Base-by-base conservation (phyloP, 2,797 vertebrate genomes). In the Sparus aurata region DNA sequence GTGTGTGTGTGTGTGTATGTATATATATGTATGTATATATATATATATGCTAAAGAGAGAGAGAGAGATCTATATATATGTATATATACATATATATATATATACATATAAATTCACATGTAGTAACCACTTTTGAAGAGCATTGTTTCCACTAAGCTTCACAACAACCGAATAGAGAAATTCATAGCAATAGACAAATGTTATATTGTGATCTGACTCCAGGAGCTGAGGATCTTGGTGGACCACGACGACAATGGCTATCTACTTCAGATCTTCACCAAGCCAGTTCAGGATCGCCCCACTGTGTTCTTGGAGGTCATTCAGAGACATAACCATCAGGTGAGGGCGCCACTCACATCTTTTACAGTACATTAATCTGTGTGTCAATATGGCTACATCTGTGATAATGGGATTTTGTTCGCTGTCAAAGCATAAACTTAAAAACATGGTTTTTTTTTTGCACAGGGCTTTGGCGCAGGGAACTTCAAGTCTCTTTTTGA, bases 401-500 rank as follows among this genome's bases (percentile, higher is more conserved):
- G n/a, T n/a, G 8, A 16, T 4, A 43, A 17, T 3, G 49, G 5
- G 11, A 20, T 43, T 43, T n/a, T 7, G 4, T 70, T 68, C 57
- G 17, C 22, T 52, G 20, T 11, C 2, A n/a, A 12, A 38, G 45
- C 17, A 64, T 1, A 57, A 7, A 46, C 30, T 64, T 45, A 4
- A 59, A 59, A 7, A n/a, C 8, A 13, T 68, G 23, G 59, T 25
- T 30, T 6, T 38, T 11, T 84, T 71, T 55, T 15, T 73, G 81
- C 38, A 0, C 87, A 99, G 98, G 98, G 98, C 38, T 99, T 99
- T 0, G 98, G 98, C 0, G 98, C 97, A 0, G 98, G 98, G 38
- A 99, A 99, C 92, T 99, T 99, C 95, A 99, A 98, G 88, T 95
- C 97, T 78, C 93, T 99, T 60, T 99, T 99, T 87, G 96, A 98